These are phyloP conservation scores for Calyptommatus sinebrachiatus DNA, from an alignment of 2,113 vertebrate genomes.

Conservation along the genomic window DNA sequence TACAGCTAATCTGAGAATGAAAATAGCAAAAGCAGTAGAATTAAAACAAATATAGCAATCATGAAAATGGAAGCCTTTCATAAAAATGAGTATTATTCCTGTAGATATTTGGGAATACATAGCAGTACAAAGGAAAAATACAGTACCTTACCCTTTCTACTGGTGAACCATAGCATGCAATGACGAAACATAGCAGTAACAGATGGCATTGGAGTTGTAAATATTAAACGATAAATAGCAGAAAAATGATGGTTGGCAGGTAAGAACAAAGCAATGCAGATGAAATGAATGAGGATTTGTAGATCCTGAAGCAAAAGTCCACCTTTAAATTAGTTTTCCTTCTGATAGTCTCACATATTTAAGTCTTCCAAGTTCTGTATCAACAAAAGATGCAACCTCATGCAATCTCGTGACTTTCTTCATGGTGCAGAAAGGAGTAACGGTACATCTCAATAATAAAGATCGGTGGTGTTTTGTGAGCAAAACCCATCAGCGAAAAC, in stretches of 20 bases:
- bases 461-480: slow-evolving; percentile 63
- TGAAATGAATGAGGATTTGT: slow-evolving; percentile 74
- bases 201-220: slow-evolving; percentile 91
- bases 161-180: slow-evolving; percentile 99
- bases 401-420: slow-evolving; percentile 65
- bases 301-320: slow-evolving; percentile 75
- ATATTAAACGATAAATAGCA: slow-evolving; percentile 72
- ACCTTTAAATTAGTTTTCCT: slow-evolving; percentile 68
- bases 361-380: slow-evolving; percentile 64
- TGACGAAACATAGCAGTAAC: slow-evolving; percentile 97
- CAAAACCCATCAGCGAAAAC: slow-evolving; percentile 66
- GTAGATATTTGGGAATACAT: slow-evolving; percentile 48
- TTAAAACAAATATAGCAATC: neutral
- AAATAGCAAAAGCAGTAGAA: neutral
- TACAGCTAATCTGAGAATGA: neutral
- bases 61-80: slow-evolving; percentile 27
- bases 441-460: slow-evolving; percentile 66
- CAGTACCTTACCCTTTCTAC: slow-evolving; percentile 95
- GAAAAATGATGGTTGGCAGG: slow-evolving; percentile 72
- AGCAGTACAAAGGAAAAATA: slow-evolving; percentile 62
- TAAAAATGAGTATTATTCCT: slow-evolving; percentile 21
- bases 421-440: slow-evolving; percentile 63
- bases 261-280: slow-evolving; percentile 74
- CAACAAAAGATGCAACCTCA: slow-evolving; percentile 68
- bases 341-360: slow-evolving; percentile 62